Conservation (phyloP, 2,797 vertebrate species). For the Threskiornis aethiopicus region DNA sequence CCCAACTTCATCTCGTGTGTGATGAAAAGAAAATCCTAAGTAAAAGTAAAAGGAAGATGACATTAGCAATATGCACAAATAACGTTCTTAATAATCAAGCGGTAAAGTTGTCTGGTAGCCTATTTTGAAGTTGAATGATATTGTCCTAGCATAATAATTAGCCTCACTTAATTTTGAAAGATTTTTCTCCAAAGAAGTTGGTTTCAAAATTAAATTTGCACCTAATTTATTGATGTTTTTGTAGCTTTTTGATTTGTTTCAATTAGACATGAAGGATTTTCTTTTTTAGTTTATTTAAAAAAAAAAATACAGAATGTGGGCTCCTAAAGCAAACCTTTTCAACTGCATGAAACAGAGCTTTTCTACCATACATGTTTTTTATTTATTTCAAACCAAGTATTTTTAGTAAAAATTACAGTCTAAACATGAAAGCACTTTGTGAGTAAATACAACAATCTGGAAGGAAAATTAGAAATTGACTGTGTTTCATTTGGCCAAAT, state of each 20-base stretch:
- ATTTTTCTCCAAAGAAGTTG: background rate
- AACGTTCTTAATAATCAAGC: background rate
- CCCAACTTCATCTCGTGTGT: background rate
- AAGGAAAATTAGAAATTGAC: background rate
- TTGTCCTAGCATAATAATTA: background rate
- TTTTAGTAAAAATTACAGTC: slow-evolving; percentile 28
- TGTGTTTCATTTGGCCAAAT: background rate
- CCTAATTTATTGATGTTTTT: background rate
- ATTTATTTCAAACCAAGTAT: background rate
- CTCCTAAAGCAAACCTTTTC: background rate
- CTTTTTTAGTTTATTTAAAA: background rate
- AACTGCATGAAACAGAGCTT: background rate
- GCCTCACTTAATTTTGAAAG: background rate
- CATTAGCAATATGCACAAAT: background rate
- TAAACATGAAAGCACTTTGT: background rate
- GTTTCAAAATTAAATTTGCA: background rate
- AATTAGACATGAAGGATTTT: background rate
- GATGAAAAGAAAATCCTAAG: background rate
- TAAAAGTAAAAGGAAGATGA: background rate
- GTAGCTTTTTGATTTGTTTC: background rate
- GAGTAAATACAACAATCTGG: background rate
- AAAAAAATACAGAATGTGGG: background rate
- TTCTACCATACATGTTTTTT: background rate
- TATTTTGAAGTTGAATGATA: background rate
- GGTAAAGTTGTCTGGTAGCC: background rate